These are phyloP conservation scores for Herminia tarsipennalis DNA, from an alignment of 2,888 invertebrate species.

Conservation along the genomic window DNA sequence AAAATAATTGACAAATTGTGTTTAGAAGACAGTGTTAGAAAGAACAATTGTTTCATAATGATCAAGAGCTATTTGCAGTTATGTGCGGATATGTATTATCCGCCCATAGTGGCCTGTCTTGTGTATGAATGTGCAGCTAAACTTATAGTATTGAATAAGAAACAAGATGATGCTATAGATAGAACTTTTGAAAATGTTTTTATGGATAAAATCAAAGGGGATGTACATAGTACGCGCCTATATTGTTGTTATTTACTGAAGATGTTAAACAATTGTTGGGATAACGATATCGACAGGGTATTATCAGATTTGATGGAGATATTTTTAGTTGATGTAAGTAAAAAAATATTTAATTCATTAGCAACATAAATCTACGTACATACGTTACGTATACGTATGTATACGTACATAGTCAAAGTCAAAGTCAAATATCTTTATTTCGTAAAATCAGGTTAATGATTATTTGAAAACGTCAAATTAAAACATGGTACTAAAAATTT, in stretches of 20 bases:
- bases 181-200: conserved; percentile 57
- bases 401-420: no score
- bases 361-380: no score
- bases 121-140: conserved; percentile 74
- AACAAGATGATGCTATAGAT: conserved; percentile 48
- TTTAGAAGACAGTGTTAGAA: conserved; percentile 56
- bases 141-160: conserved; percentile 57
- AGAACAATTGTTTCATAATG: conserved; percentile 77
- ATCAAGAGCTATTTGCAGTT: conserved; percentile 70
- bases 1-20: conserved; percentile 66
- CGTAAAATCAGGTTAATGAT: no score
- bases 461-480: no score
- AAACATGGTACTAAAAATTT: no score
- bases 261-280: conserved; percentile 44
- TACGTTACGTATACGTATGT: no score
- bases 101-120: conserved; percentile 68
- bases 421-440: no score
- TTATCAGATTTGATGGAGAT: conserved; percentile 59
- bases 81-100: conserved; percentile 68
- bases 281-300: conserved; percentile 53
- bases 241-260: conserved; percentile 71
- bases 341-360: no score
- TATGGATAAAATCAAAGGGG: conserved; percentile 59
- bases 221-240: conserved; percentile 64
- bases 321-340: conserved; percentile 71